Evolutionary conservation across 2,797 vertebrate genomes (phyloP), one percentile per base, ranked within the genome.

Genomic region (Octomys mimax): DNA sequence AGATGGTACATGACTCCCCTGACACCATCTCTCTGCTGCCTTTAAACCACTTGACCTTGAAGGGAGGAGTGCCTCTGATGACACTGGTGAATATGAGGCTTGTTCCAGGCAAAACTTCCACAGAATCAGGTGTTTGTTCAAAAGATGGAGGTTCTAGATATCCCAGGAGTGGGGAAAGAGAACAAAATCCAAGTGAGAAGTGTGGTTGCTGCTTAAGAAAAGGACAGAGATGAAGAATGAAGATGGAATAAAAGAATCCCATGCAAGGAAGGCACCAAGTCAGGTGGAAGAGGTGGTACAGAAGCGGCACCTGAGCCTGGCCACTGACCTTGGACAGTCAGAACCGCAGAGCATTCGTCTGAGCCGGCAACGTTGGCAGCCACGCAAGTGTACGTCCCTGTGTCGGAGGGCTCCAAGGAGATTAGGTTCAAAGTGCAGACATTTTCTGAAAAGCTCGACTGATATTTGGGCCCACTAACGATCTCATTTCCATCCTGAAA

Each of bases 271-370:
- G 85, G 54, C 5, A 62, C 66, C 16, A 18, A 10, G 28, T 19
- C 9, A 28, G 2, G 0, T 4, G 10, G 84, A 84, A 97, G 54
- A 96, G 90, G 10, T 16, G 10, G 28, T 39, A 18, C 36, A 66
- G 93, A 24, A 18, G 28, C 18, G 1, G 7, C 0, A 0, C 31
- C 62, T 7, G 3, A 5, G 1, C 26, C 52, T 59, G 42, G 21
- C 0, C 83, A 99, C 99, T 99, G 98, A 99, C 99, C 99, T 99
- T 99, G 99, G 92, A 99, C 99, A 91, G 99, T 99, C 97, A 99
- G 98, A 16, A 99, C 98, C 70, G 99, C 99, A 3, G 99, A 99
- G 98, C 99, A 99, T 97, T 99, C 99, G 49, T 99, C 99, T 92
- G 99, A 99, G 93, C 99, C 99, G 9, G 99, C 99, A 22, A 99